Base-by-base conservation (phyloP, 2,797 vertebrate genomes). In the Molossus alvarezi region DNA sequence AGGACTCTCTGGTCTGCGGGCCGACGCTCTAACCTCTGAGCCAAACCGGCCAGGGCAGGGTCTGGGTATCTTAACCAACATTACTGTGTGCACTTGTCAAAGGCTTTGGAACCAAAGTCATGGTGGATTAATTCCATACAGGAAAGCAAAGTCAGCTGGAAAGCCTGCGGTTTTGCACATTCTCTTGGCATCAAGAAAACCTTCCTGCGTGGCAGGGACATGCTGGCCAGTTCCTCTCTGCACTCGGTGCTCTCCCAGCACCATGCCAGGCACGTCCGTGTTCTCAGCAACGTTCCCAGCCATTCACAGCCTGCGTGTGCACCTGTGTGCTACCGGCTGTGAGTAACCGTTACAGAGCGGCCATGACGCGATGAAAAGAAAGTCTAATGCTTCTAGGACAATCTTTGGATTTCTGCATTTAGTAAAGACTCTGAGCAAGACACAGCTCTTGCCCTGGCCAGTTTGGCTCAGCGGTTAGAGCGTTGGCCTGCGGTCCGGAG, bases 381-480 rank as follows among this genome's bases (percentile, higher is more conserved):
- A 27, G 62, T 64, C 33, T 69, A 60, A 91, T 29, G n/a, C 4
- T 37, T 69, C 65, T 76, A 23, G 3, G 84, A 62, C 58, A 62
- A 33, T 72, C 51, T 96, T 88, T 77, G 75, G 81, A 94, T 15
- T 91, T 94, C 27, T 79, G 37, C 62, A 71, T 65, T 82, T 80
- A 45, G 27, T 69, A 69, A 21, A 55, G 51, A 64, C n/a, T 72
- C 64, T 90, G 58, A 93, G 64, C n/a, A 95, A 95, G 83, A 85
- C 23, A 53, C 10, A 82, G 8, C 9, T 83, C n/a, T 95, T 73
- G n/a, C n/a, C n/a, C n/a, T n/a, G n/a, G n/a, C n/a, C n/a, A n/a
- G n/a, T n/a, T n/a, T n/a, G n/a, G n/a, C n/a, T n/a, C n/a, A n/a
- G n/a, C n/a, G n/a, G n/a, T n/a, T n/a, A n/a, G n/a, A n/a, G n/a